Evolutionary conservation across 1,140 invertebrate genomes (phyloP).

Genomic region (Pseudomyrmex cubaensis): DNA sequence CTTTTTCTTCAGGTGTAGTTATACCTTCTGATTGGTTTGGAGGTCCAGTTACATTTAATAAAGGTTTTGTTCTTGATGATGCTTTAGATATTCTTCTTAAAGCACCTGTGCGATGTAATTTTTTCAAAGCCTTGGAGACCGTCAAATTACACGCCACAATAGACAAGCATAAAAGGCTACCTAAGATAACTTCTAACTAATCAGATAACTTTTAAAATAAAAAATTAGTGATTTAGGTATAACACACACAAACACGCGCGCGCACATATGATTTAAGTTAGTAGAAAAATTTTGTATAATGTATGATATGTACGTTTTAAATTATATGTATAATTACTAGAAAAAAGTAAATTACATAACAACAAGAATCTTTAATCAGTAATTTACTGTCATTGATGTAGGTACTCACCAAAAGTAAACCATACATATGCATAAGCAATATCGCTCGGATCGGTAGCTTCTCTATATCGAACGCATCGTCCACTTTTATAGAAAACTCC

Average conservation of each 20-base stretch:
- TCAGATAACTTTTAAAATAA: neutral
- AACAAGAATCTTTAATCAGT: constrained; percentile 9
- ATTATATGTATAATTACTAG: neutral
- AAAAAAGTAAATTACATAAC: neutral
- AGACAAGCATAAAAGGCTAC: constrained; percentile 89
- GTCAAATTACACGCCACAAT: constrained; percentile 93
- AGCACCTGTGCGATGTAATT: constrained; percentile 84
- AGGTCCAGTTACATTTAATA: constrained; percentile 77
- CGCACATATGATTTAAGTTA: neutral
- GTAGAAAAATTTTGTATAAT: neutral
- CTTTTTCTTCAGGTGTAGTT: constrained; percentile 91
- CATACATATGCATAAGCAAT: constrained; percentile 92
- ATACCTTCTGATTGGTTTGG: constrained; percentile 78
- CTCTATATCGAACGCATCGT: constrained; percentile 89
- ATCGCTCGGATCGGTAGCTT: constrained; percentile 88
- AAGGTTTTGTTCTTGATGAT: constrained; percentile 79
- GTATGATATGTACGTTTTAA: neutral
- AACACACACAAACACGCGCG: neutral
- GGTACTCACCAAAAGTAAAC: constrained; percentile 89
- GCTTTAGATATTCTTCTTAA: constrained; percentile 80
- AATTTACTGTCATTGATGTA: neutral
- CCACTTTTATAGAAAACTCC: constrained; percentile 90
- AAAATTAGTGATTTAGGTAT: too few species aligned
- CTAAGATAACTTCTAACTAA: too few species aligned
- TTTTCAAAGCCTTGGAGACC: constrained; percentile 91